Base-by-base conservation (phyloP, 1,140 invertebrate species). In the Frieseomelitta varia region DNA sequence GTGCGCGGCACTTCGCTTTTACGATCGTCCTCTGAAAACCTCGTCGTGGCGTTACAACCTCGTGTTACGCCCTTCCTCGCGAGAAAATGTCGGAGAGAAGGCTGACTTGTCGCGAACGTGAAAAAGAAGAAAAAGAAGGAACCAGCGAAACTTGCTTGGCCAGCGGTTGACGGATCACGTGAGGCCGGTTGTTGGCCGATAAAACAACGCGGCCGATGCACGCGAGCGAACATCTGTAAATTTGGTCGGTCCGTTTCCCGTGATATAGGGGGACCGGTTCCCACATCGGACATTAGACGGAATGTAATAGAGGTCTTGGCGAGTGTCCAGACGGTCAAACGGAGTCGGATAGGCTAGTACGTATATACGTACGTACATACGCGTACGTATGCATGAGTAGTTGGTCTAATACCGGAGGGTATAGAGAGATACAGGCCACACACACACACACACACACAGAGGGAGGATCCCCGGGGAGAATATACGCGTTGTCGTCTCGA, bases 281-380 rank as follows among this genome's bases (percentile, higher is more conserved):
- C 69, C 69, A 76, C 79, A 65, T 76, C 82, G 85, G 88, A 90
- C 88, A 92, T 92, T 89, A 91, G 90, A 89, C 75, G 88, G 85
- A 89, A 91, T 90, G 86, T 91, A 93, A 93, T 93, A 90, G 91
- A 92, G 89, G 76, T 87, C 82, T 92, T 93, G 92, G 92, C 92
- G 67, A 76, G 39, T 87, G 83, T 92, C 91, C 92, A 93, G 83
- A 71, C 79, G 88, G 85, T 89, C 87, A 83, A 92, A 92, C 79
- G 86, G 80, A 73, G 68, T 56, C 24, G 83, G 61, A 73, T 65
- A 53, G 88, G 65, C 76, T 63, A 53, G 51, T 71, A 14, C 12
- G 15, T 47, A 15, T n/a, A 14, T 47, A n/a, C 14, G 12, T 39
- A 47, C 39, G 12, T 72, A 85, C 39, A 53, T 78, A 82, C 30